These are phyloP conservation scores for Perccottus glenii DNA, from an alignment of 2,113 vertebrate genomes.

Conservation along the genomic window DNA sequence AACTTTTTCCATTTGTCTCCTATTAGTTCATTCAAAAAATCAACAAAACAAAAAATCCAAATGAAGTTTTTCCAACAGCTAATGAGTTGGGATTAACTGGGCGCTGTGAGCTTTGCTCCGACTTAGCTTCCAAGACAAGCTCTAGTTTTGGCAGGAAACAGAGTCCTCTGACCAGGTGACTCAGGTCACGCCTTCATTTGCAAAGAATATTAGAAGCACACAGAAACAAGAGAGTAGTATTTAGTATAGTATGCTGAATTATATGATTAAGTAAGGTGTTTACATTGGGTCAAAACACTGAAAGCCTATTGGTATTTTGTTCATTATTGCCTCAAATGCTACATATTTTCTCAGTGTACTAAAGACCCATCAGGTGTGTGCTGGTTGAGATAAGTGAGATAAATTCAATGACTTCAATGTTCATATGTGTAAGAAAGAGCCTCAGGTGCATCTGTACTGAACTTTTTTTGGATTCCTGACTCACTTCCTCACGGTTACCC, in stretches of 20 bases:
- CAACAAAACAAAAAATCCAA: conserved; percentile 24
- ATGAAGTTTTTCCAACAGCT: background rate
- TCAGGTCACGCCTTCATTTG: background rate
- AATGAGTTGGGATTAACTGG: background rate
- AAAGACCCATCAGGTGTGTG: no score
- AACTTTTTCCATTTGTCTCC: conserved; percentile 13
- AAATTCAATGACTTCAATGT: background rate
- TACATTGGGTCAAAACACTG: no score
- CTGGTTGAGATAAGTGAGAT: no score
- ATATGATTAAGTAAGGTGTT: no score
- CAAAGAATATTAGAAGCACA: background rate
- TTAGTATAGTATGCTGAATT: no score
- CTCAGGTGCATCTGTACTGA: conserved; percentile 12
- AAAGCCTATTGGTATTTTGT: no score
- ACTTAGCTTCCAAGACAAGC: background rate
- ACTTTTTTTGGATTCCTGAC: conserved; percentile 20
- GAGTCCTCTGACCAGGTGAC: background rate
- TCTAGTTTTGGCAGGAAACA: conserved; percentile 3
- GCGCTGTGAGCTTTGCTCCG: conserved; percentile 9
- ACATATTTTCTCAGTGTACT: no score
- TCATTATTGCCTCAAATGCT: no score
- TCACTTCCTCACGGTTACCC: no score
- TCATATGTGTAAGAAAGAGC: conserved; percentile 8
- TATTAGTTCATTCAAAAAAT: conserved; percentile 1
- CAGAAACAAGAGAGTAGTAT: no score